Evolutionary conservation across 2,888 invertebrate species (phyloP).

Genomic region (Crocallis elinguaria): DNA sequence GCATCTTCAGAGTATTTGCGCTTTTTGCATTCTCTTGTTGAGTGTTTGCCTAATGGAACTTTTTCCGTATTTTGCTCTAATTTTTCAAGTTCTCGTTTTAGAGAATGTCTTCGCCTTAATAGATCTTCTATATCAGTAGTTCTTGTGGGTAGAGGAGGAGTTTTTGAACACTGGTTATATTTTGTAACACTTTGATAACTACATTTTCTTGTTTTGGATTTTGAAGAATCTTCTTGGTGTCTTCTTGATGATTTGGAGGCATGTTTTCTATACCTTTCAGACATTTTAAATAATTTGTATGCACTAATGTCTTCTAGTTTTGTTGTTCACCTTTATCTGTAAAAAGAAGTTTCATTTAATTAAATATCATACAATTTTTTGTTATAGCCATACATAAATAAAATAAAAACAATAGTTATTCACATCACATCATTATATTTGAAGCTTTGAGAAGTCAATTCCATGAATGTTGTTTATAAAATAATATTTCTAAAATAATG

Average conservation of each 20-base stretch:
- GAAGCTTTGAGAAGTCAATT: constrained; percentile 55
- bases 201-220: constrained; percentile 49
- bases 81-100: constrained; percentile 65
- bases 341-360: constrained; percentile 52
- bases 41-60: constrained; percentile 35
- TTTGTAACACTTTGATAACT: constrained; percentile 46
- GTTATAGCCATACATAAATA: constrained; percentile 31
- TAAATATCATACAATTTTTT: constrained; percentile 33
- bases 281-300: constrained; percentile 31
- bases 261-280: constrained; percentile 46
- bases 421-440: constrained; percentile 36
- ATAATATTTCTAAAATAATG: constrained; percentile 3
- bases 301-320: constrained; percentile 7
- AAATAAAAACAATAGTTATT: constrained; percentile 35
- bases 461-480: constrained; percentile 52
- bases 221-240: constrained; percentile 51
- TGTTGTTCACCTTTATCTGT: constrained; percentile 54
- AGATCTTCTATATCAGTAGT: constrained; percentile 66
- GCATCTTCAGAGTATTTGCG: constrained; percentile 47
- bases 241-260: constrained; percentile 50
- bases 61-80: constrained; percentile 49
- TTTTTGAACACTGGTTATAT: constrained; percentile 58
- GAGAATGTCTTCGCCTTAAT: constrained; percentile 63
- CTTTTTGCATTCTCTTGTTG: constrained; percentile 44
- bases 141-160: constrained; percentile 68